Evolutionary conservation across 2,888 invertebrate species (phyloP).

Genomic region (Neocrepidodera transversa): DNA sequence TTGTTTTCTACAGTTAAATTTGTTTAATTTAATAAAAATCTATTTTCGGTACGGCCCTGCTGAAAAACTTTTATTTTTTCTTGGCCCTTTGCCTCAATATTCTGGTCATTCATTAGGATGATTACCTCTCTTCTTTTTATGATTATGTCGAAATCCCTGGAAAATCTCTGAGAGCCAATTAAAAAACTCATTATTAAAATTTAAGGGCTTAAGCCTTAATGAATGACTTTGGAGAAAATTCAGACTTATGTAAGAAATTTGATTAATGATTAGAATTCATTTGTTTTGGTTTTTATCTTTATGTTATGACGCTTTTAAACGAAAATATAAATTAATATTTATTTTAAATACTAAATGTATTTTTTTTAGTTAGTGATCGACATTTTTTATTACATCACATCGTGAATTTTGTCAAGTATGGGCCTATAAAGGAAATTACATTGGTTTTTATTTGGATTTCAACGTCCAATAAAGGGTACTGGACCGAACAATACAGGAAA

Average conservation of each 20-base stretch:
- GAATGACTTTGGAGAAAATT: conserved; percentile 14
- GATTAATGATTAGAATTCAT: conserved; percentile 14
- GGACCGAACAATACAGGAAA: conserved; percentile 1
- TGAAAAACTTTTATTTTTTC: conserved; percentile 36
- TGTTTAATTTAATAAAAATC: too few species aligned
- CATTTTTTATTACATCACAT: conserved; percentile 6
- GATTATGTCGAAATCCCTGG: conserved; percentile 22
- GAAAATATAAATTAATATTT: too few species aligned
- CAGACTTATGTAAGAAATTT: conserved; percentile 8
- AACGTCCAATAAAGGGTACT: conserved; percentile 7
- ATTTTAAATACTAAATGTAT: too few species aligned
- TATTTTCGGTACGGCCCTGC: too few species aligned
- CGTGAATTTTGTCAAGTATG: conserved; percentile 3
- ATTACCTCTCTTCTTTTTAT: conserved; percentile 29
- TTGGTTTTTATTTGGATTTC: conserved; percentile 13
- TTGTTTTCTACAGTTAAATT: too few species aligned
- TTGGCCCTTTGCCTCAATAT: conserved; percentile 14
- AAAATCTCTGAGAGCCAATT: conserved; percentile 15
- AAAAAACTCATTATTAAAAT: conserved; percentile 24
- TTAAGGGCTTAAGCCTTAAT: conserved; percentile 12
- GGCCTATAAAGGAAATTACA: conserved; percentile 9
- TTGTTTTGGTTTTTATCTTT: too few species aligned
- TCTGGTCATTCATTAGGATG: conserved; percentile 25
- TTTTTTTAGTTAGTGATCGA: too few species aligned
- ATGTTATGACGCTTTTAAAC: too few species aligned